Evolutionary conservation across 2,888 invertebrate genomes (phyloP), one percentile per base, ranked within the genome.

Genomic region (Patella caerulea): DNA sequence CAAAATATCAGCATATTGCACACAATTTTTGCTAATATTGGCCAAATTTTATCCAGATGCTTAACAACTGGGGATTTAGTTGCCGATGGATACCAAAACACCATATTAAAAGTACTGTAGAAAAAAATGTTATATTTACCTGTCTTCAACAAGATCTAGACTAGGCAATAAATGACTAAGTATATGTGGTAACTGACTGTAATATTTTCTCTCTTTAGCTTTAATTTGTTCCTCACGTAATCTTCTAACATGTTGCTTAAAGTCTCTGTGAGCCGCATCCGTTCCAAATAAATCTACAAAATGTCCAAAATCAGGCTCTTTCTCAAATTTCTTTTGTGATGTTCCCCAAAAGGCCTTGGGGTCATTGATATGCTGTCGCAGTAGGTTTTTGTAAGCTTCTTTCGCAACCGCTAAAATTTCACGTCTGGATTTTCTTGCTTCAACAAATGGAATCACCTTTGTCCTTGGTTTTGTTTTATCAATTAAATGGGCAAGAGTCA

Each of bases 321-420:
- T 95, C 76, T 95, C 95, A 79, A 98, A 93, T 92, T 96, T 95
- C 92, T 97, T 96, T 83, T 95, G 95, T 95, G 93, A 82, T 87
- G 91, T 79, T 86, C 86, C 80, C 90, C 90, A 91, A 19, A 79
- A 77, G 17, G 95, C 97, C 97, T 98, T 85, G 95, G 93, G 82
- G 96, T 96, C 88, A 96, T 92, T 93, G 92, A 94, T 94, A 89
- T 96, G 96, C 88, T 95, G 94, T 83, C 96, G 94, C 83, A 98
- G 96, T 56, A 98, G 94, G 88, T 96, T 94, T 79, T 96, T 96
- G 88, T 97, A 96, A 0, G 97, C 96, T 90, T 98, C 97, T 0
- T 96, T 96, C 3, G 97, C 96, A 71, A 95, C 95, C 90, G 98
- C 97, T 87, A 97, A 92, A 29, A 97, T 94, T 92, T 98, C 98